phyloP scores from a whole-genome alignment of 2,888 invertebrate genomes.

The Sepioteuthis lessoniana region DNA sequence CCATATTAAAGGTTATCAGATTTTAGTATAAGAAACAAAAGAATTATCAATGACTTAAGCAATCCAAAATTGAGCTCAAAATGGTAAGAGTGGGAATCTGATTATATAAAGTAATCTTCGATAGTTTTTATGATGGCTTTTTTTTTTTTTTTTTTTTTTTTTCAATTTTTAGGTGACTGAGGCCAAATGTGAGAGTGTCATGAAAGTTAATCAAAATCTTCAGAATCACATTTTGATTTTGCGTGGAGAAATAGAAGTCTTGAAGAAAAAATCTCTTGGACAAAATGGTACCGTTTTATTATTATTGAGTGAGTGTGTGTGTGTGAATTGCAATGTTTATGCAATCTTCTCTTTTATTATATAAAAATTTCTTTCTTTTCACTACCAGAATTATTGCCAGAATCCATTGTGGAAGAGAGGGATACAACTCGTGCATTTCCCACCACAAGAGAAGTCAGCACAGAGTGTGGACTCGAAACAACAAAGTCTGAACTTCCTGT shows the following conservation, averaged over 20 bases:
- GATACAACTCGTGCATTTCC: neutral
- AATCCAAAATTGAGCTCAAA: no score
- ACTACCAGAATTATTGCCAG: conserved; percentile 16
- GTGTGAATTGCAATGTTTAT: neutral
- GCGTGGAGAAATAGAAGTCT: conserved; percentile 60
- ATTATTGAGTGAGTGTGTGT: neutral
- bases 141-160: conserved; percentile 49
- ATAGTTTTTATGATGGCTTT: no score
- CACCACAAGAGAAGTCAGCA: neutral
- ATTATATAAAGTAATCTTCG: neutral
- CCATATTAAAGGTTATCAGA: neutral
- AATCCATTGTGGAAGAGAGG: neutral
- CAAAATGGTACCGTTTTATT: conserved; percentile 49
- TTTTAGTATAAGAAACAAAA: neutral
- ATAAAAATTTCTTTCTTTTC: neutral
- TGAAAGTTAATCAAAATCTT: conserved; percentile 65
- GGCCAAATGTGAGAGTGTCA: conserved; percentile 61
- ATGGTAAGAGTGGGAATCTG: no score
- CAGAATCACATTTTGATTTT: conserved; percentile 62
- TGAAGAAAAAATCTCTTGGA: conserved; percentile 49
- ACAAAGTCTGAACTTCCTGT: conserved; percentile 33
- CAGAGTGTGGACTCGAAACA: conserved; percentile 8
- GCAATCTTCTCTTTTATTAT: neutral
- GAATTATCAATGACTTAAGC: no score
- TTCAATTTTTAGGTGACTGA: conserved; percentile 63